Conservation (phyloP, 2,888 invertebrate genomes). For the Mellilla xanthometata region DNA sequence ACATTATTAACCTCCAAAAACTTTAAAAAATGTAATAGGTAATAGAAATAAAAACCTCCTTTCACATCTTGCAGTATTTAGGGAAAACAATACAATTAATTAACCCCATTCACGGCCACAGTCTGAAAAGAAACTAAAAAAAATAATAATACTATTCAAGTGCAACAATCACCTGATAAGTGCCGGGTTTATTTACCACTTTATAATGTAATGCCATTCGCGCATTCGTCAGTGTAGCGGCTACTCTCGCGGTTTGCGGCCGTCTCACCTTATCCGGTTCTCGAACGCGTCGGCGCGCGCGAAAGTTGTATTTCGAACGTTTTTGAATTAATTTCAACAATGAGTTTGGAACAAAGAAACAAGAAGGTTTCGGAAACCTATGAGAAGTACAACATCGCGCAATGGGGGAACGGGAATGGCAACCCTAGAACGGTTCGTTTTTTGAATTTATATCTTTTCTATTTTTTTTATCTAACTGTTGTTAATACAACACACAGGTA, state of each 20-base stretch:
- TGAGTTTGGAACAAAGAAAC: conserved; percentile 73
- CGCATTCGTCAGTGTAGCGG: conserved; percentile 53
- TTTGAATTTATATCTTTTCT: conserved; percentile 27
- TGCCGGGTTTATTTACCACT: conserved; percentile 41
- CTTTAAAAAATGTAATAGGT: too few relatives aligned
- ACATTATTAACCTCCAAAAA: background rate
- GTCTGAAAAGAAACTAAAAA: conserved; percentile 11
- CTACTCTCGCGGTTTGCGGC: conserved; percentile 54
- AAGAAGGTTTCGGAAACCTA: conserved; percentile 71
- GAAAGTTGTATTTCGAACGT: conserved; percentile 47
- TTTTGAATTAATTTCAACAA: conserved; percentile 38
- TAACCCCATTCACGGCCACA: conserved; percentile 43
- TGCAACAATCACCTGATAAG: conserved; percentile 35
- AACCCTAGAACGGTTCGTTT: conserved; percentile 52
- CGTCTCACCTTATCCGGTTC: conserved; percentile 43
- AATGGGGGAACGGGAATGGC: conserved; percentile 59
- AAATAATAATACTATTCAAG: conserved; percentile 38
- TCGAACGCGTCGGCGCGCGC: conserved; percentile 54
- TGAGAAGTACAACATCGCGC: conserved; percentile 69
- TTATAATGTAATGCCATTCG: conserved; percentile 49
- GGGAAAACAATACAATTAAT: conserved; percentile 33
- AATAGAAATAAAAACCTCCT: background rate
- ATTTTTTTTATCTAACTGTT: background rate
- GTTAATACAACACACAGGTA: too few relatives aligned
- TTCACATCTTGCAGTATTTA: conserved; percentile 11